Evolutionary conservation across 2,113 vertebrate species (phyloP).

Genomic region (Nannobrachium achirus): DNA sequence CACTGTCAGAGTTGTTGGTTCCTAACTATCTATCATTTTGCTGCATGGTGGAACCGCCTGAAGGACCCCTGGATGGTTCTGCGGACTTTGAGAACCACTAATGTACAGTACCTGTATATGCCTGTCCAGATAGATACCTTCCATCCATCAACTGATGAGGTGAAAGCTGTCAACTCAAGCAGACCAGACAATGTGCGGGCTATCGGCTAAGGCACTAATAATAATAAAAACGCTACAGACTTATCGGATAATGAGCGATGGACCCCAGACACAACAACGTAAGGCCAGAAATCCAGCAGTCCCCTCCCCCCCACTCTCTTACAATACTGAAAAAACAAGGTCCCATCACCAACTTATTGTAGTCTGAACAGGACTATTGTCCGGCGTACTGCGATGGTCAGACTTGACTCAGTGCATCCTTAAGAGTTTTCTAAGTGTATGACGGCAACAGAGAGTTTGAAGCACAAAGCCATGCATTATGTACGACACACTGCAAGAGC

Average conservation of each 20-base stretch:
- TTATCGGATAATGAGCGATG: constrained; percentile 50
- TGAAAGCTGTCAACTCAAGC: constrained; percentile 51
- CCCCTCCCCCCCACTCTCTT: not conserved
- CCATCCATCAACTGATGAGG: constrained; percentile 43
- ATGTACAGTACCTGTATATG: constrained; percentile 23
- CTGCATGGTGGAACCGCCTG: too few relatives aligned
- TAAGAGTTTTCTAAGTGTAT: constrained; percentile 1
- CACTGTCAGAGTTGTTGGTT: too few relatives aligned
- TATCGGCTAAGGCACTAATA: constrained; percentile 81
- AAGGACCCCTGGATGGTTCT: too few relatives aligned
- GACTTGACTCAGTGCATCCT: constrained; percentile 34
- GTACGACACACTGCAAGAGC: constrained; percentile 45
- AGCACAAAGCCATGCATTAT: constrained; percentile 69
- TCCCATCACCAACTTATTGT: constrained; percentile 1
- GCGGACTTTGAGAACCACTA: constrained; percentile 2
- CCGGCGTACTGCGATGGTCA: constrained; percentile 30
- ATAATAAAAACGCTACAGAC: constrained; percentile 64
- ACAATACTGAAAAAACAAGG: constrained; percentile 1
- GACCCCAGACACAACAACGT: constrained; percentile 20
- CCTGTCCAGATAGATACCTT: constrained; percentile 35
- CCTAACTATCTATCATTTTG: too few relatives aligned
- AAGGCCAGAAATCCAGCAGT: constrained; percentile 33
- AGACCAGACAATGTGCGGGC: constrained; percentile 60
- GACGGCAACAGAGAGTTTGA: not conserved
- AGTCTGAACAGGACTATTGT: constrained; percentile 12